Conservation (phyloP, 1,140 invertebrate species). For the Oppia nitens region DNA sequence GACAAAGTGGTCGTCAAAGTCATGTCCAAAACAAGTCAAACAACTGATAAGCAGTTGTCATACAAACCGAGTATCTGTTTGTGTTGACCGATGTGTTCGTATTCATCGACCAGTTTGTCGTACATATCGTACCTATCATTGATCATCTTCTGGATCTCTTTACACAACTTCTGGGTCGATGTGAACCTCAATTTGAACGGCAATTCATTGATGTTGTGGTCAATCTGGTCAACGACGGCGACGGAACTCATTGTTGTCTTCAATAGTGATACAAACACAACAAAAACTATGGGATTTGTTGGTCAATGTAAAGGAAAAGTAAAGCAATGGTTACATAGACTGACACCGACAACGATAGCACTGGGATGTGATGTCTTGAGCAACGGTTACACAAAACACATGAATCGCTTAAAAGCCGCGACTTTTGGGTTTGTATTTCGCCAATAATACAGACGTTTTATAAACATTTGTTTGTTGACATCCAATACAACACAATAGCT, state of each 20-base stretch:
- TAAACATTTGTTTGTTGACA: not conserved
- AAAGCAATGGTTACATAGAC: no score
- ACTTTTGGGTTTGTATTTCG: no score
- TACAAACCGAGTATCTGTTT: not conserved
- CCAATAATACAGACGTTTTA: not conserved
- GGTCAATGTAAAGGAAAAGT: no score
- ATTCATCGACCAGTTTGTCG: not conserved
- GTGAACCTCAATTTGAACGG: constrained; percentile 10
- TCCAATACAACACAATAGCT: not conserved
- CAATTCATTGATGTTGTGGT: constrained; percentile 5
- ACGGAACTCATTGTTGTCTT: no score
- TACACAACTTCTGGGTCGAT: not conserved
- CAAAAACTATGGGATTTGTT: no score
- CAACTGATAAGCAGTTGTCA: not conserved
- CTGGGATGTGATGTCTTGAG: no score
- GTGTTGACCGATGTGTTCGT: not conserved
- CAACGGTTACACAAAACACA: no score
- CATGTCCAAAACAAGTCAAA: not conserved
- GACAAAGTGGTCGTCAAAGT: no score
- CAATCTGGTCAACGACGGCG: no score
- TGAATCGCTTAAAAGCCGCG: no score
- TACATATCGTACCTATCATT: not conserved
- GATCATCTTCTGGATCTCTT: not conserved
- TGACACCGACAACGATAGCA: no score
- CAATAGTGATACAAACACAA: no score